Evolutionary conservation across 2,113 vertebrate genomes (phyloP).

Genomic region (Neotoma lepida): DNA sequence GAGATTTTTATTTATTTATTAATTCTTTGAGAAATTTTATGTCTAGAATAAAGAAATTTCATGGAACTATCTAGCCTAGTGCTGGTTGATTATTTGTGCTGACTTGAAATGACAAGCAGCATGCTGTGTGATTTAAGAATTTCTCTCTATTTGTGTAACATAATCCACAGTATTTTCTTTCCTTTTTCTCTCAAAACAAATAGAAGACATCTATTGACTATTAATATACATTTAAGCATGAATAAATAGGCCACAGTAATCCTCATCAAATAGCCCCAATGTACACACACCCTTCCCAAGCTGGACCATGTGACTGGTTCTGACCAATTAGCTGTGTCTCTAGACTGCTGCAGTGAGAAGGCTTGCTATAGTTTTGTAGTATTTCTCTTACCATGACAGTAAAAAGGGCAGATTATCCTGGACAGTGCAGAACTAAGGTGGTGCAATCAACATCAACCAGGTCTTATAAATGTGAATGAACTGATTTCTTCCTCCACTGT

Average conservation of each 20-base stretch:
- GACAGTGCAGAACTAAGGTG: neutral
- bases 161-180: slow-evolving; percentile 17
- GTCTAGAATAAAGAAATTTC: neutral
- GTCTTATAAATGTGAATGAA: neutral
- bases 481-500: neutral
- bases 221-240: neutral
- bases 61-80: neutral
- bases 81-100: neutral
- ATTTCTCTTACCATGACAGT: neutral
- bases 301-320: neutral
- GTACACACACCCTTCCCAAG: neutral
- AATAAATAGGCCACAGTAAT: neutral
- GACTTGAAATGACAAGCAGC: slow-evolving; percentile 40
- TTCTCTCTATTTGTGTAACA: neutral
- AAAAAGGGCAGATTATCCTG: neutral
- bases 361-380: neutral
- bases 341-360: neutral
- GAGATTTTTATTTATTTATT: neutral
- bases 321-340: neutral
- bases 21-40: slow-evolving; percentile 35
- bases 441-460: neutral
- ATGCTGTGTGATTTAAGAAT: neutral
- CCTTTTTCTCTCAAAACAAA: neutral
- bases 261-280: neutral
- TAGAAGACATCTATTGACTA: neutral